Evolutionary conservation across 2,888 invertebrate genomes (phyloP).

Genomic region (Tuberolachnus salignus): DNA sequence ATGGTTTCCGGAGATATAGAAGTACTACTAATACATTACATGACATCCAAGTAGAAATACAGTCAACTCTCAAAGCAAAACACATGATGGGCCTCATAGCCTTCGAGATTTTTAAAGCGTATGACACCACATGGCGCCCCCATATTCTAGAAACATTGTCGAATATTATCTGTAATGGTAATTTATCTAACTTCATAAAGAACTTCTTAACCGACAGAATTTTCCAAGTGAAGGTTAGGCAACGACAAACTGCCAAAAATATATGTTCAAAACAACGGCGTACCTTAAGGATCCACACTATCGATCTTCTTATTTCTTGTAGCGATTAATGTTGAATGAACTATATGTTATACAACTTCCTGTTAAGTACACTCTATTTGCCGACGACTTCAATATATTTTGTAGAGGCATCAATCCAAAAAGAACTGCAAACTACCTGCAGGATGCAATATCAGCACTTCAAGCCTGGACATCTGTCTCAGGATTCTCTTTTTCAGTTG

Average conservation of each 20-base stretch:
- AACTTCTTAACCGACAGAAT: background rate
- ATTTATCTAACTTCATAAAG: background rate
- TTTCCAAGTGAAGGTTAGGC: background rate
- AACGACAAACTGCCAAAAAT: background rate
- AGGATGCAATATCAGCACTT: background rate
- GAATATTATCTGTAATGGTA: background rate
- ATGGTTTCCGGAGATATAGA: background rate
- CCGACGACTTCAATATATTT: conserved; percentile 1
- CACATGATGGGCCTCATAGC: background rate
- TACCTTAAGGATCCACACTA: conserved; percentile 1
- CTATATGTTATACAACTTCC: background rate
- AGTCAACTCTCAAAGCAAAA: background rate
- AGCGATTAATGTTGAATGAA: background rate
- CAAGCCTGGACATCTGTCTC: background rate
- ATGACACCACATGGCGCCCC: background rate
- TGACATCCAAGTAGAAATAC: background rate
- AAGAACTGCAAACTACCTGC: background rate
- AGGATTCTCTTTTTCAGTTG: background rate
- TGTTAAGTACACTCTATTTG: background rate
- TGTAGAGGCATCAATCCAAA: background rate
- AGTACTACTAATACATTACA: background rate
- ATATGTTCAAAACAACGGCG: background rate
- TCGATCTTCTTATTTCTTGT: background rate
- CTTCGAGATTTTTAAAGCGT: background rate
- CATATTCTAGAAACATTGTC: background rate